A percentile compares a stretch with the other conserved stretches of the same genome.
These are phyloP conservation scores for Microplitis demolitor DNA, from an alignment of 1,140 invertebrate genomes.

Conservation along the genomic window DNA sequence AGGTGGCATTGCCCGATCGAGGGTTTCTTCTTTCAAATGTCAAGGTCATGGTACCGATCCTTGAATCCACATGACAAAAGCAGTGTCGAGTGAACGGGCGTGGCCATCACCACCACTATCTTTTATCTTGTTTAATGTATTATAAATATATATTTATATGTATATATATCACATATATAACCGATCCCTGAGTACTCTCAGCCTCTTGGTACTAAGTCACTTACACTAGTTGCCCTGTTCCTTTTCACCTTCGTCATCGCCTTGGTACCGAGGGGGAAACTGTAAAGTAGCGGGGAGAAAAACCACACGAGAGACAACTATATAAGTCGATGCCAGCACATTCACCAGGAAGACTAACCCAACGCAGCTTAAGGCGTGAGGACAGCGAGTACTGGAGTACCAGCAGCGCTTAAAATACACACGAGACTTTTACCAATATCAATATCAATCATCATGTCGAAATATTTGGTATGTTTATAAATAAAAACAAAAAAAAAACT, in stretches of 20 bases:
- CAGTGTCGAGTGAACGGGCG: constrained; percentile 19
- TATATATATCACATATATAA: neutral
- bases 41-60: constrained; percentile 5
- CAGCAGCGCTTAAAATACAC: constrained; percentile 43
- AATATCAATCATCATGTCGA: constrained; percentile 31
- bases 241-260: neutral
- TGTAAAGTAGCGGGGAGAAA: constrained; percentile 41
- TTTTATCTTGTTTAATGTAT: neutral
- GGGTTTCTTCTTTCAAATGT: constrained; percentile 21
- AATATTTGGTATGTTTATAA: constrained; percentile 42
- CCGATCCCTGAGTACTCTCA: constrained; percentile 11
- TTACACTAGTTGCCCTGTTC: neutral
- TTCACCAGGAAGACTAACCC: constrained; percentile 53
- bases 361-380: constrained; percentile 27
- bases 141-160: neutral
- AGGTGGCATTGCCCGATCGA: constrained; percentile 14
- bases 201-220: neutral
- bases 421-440: constrained; percentile 25
- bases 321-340: constrained; percentile 55
- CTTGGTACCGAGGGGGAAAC: constrained; percentile 23
- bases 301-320: constrained; percentile 34
- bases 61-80: neutral
- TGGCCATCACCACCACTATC: neutral
- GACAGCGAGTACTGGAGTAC: constrained; percentile 43
- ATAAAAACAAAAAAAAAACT: constrained; percentile 22